Evolutionary conservation across 92 coral and sea anemone genomes (phyloP), one percentile per base, ranked within the genome.

Genomic region (Bergia sp.): DNA sequence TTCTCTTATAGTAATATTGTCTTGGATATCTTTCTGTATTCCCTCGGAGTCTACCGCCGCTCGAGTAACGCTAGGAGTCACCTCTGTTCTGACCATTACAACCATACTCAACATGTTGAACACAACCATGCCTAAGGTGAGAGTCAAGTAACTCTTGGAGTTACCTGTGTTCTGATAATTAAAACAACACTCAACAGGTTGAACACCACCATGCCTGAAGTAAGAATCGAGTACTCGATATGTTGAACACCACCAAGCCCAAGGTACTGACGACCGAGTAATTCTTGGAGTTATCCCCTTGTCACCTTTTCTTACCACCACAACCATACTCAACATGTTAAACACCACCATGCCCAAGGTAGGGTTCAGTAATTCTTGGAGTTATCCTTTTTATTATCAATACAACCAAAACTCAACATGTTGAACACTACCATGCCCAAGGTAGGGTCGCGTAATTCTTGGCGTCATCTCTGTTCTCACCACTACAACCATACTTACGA

Each of bases 271-370:
- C 47, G 5, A 4, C 9, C n/a, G 55, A 75, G 2, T 36, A 12
- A 8, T 0, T 16, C 39, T 12, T 41, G 3, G 8, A 73, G 49
- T 20, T 4, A 93, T 1, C 12, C 10, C 53, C 9, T 0, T 47
- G 96, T 97, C 73, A 97, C 99, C 4, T 95, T 97, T 97, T 1
- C 80, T 97, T 16, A 97, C 99, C 5, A 95, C 93, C 1, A 96
- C 98, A 7, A 95, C 99, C 12, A 91, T 97, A 53, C 92, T 97
- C 12, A 97, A 97, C 81, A 97, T 95, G 95, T 89, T 97, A 9
- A 97, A 95, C 73, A 97, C 94, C 47, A 88, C 99, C 3, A 97
- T 97, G 99, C 99, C 99, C 49, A 97, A 97, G 99, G 99, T 97
- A 87, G 49, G 7, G 37, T 21, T 18, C 39, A 76, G 3, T 15